phyloP scores from a whole-genome alignment of 1,140 invertebrate genomes.

The Drosophila quadrilineata region DNA sequence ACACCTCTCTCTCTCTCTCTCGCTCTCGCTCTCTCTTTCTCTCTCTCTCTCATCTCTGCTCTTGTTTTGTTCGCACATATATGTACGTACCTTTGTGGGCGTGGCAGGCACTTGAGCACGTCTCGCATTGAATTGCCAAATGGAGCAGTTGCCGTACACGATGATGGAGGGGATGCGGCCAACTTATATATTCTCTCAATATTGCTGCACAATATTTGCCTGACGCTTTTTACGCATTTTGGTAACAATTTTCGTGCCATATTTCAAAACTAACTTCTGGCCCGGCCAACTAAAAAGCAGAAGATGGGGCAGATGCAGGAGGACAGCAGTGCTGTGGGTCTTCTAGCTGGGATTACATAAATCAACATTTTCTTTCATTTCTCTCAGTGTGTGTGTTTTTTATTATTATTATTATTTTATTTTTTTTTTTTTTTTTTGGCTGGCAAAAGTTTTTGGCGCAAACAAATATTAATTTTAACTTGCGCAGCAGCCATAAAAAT shows the following conservation, averaged over 20 bases:
- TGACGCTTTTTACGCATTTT: slow-evolving; percentile 37
- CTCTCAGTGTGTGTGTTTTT: too few relatives aligned
- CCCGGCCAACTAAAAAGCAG: not conserved
- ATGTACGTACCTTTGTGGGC: slow-evolving; percentile 7
- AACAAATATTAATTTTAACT: slow-evolving; percentile 79
- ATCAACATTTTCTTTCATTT: slow-evolving; percentile 70
- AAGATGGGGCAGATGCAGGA: not conserved
- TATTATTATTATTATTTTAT: too few relatives aligned
- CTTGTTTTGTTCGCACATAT: too few relatives aligned
- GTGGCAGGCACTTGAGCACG: slow-evolving; percentile 41
- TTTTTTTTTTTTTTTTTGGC: too few relatives aligned
- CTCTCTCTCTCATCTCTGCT: too few relatives aligned
- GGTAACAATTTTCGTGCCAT: slow-evolving; percentile 48
- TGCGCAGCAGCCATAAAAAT: slow-evolving; percentile 52
- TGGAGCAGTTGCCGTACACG: too few relatives aligned
- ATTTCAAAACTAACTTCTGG: slow-evolving; percentile 76
- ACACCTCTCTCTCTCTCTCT: not conserved
- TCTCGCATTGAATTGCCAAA: slow-evolving; percentile 15
- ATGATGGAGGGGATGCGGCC: not conserved
- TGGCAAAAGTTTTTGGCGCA: slow-evolving; percentile 63
- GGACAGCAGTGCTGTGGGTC: not conserved
- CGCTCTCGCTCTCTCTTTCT: too few relatives aligned
- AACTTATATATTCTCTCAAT: slow-evolving; percentile 1
- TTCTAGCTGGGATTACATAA: slow-evolving; percentile 68
- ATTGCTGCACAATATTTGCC: slow-evolving; percentile 22